A percentile compares a stretch with the other conserved stretches of the same genome.
phyloP scores from a whole-genome alignment of 2,797 vertebrate species.

The Aratinga solstitialis region DNA sequence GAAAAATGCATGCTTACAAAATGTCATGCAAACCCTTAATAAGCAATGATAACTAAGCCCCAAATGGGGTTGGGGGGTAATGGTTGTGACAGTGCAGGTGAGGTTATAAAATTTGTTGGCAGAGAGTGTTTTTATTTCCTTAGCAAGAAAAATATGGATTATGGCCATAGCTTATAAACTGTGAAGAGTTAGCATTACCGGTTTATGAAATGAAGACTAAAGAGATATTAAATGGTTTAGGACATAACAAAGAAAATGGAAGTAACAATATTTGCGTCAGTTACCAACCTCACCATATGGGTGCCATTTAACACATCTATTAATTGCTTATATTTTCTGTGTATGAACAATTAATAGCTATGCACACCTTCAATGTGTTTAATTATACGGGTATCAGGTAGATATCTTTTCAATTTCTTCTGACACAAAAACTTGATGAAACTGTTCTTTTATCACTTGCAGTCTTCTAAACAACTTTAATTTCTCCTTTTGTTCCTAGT shows the following conservation, averaged over 20 bases:
- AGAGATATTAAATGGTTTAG: background rate
- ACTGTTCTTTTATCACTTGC: background rate
- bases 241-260: slow-evolving; percentile 4
- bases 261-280: background rate
- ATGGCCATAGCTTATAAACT: background rate
- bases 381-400: background rate
- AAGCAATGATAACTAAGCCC: background rate
- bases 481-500: background rate
- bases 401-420: background rate
- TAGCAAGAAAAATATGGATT: background rate
- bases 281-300: background rate
- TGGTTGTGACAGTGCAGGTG: background rate
- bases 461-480: background rate
- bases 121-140: background rate
- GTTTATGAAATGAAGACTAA: background rate
- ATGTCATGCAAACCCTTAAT: background rate
- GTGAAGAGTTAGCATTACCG: background rate
- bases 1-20: background rate
- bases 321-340: background rate
- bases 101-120: background rate
- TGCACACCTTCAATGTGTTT: background rate
- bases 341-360: background rate
- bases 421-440: background rate
- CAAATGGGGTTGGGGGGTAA: background rate
- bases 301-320: background rate